These are phyloP conservation scores for Apis dorsata DNA, from an alignment of 1,140 invertebrate species.

Conservation along the genomic window DNA sequence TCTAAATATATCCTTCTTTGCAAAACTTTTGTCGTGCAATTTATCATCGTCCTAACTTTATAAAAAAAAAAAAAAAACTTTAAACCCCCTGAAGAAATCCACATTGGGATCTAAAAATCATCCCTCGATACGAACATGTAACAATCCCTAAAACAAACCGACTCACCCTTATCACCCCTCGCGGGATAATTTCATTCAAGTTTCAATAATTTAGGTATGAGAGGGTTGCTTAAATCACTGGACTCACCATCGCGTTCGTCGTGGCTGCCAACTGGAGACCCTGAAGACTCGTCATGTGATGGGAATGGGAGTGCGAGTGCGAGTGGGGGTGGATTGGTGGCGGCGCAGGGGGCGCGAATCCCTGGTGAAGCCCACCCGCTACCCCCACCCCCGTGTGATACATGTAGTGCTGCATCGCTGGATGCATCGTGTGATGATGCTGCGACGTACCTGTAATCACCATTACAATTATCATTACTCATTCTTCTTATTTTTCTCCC, in stretches of 20 bases:
- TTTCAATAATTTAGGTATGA: too few relatives aligned
- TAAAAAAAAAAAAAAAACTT: too few relatives aligned
- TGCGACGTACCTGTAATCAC: constrained; percentile 75
- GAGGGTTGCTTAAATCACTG: background rate
- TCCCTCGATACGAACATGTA: too few relatives aligned
- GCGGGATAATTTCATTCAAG: too few relatives aligned
- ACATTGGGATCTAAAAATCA: too few relatives aligned
- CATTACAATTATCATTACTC: background rate
- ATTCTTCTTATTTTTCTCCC: too few relatives aligned
- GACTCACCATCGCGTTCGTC: constrained; percentile 82
- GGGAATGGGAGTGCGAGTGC: constrained; percentile 79
- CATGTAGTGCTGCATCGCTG: constrained; percentile 80
- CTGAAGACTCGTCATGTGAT: constrained; percentile 81
- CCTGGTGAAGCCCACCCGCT: constrained; percentile 78
- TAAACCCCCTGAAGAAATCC: too few relatives aligned
- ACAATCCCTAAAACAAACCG: background rate
- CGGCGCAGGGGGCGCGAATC: constrained; percentile 78
- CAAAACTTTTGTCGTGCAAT: too few relatives aligned
- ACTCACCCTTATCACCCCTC: too few relatives aligned
- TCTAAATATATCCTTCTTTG: too few relatives aligned
- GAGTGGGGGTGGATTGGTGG: constrained; percentile 80
- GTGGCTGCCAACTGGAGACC: constrained; percentile 80
- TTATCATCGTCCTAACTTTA: too few relatives aligned
- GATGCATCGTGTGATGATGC: constrained; percentile 80
- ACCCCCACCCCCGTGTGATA: constrained; percentile 79